phyloP scores from a whole-genome alignment of 2,113 vertebrate genomes.

The Cottus gobio region DNA sequence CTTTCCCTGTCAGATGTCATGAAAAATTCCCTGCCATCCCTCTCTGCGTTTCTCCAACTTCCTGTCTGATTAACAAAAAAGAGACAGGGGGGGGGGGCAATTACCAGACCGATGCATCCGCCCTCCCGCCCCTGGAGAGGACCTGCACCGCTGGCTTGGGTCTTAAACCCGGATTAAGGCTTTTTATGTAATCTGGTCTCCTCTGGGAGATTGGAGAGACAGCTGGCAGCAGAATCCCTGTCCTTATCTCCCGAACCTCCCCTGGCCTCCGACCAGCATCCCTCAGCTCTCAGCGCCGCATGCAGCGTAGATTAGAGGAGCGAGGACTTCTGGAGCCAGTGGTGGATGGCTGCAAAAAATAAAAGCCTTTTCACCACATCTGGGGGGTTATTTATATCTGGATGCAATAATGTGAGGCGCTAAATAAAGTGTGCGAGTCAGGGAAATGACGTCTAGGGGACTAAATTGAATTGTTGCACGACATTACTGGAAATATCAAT shows the following conservation, averaged over 20 bases:
- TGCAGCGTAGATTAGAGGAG: constrained; percentile 61
- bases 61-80: constrained; percentile 48
- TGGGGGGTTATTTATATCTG: background rate
- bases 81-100: background rate
- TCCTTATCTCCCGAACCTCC: constrained; percentile 65
- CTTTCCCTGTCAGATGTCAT: constrained; percentile 88
- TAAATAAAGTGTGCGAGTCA: too few relatives aligned
- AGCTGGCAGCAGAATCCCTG: constrained; percentile 79
- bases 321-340: background rate
- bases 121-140: constrained; percentile 32
- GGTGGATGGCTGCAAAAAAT: background rate
- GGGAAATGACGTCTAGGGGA: too few relatives aligned
- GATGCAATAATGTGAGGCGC: background rate
- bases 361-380: background rate
- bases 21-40: constrained; percentile 65
- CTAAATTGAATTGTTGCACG: too few relatives aligned
- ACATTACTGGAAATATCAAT: background rate
- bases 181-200: constrained; percentile 81
- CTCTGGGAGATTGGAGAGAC: constrained; percentile 82
- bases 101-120: background rate
- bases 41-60: constrained; percentile 49
- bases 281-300: constrained; percentile 16
- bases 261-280: constrained; percentile 56
- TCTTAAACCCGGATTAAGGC: constrained; percentile 80
- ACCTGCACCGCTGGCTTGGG: constrained; percentile 71